Evolutionary conservation across 35 echinoderm and acorn worm species (phyloP).

Genomic region (Eucidaris tribuloides): DNA sequence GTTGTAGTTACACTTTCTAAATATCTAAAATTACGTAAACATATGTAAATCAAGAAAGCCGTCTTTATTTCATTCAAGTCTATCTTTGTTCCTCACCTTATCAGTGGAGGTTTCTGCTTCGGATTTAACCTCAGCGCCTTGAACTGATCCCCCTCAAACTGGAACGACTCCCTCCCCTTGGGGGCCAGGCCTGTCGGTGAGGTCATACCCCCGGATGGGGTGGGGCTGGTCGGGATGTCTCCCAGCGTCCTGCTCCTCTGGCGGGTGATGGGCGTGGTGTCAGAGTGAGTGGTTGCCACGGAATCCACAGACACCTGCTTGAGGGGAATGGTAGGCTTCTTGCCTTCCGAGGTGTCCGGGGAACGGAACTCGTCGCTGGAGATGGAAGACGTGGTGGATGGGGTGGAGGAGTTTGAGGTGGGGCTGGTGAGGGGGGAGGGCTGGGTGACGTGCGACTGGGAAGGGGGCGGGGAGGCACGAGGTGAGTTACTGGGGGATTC

Average conservation of each 20-base stretch:
- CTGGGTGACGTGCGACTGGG: neutral
- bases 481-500: conserved; percentile 23
- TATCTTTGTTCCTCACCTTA: no score
- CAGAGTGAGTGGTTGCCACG: neutral
- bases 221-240: conserved; percentile 53
- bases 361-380: neutral
- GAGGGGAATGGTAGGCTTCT: neutral
- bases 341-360: neutral
- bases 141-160: conserved; percentile 28
- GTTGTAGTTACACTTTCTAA: no score
- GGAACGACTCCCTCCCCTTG: neutral
- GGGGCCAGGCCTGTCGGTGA: neutral
- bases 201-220: conserved; percentile 15
- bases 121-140: conserved; percentile 7
- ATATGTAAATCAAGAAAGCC: no score
- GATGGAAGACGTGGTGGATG: neutral
- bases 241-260: conserved; percentile 76
- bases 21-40: no score
- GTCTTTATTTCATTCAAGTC: no score
- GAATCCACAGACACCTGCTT: conserved; percentile 8
- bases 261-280: neutral
- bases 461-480: neutral
- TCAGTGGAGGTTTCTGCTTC: conserved; percentile 28
- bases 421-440: conserved; percentile 14
- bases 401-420: neutral